Conservation (phyloP, 2,113 vertebrate genomes). For the Noturus placidus region DNA sequence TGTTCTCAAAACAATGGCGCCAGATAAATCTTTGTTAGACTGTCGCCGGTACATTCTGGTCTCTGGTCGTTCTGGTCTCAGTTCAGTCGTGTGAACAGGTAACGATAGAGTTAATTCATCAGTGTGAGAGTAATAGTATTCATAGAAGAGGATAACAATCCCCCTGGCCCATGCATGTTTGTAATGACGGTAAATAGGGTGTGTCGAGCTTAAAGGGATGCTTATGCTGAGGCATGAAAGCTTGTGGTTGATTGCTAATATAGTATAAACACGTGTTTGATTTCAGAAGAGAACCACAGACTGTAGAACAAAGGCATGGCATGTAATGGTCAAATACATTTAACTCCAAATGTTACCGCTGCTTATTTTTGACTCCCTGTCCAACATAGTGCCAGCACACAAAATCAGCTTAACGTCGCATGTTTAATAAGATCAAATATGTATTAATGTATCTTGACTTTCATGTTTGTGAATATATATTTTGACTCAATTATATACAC, state of each 20-base stretch:
- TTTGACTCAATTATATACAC: background rate
- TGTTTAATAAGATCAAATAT: background rate
- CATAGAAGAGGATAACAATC: background rate
- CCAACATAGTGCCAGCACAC: background rate
- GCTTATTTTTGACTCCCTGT: background rate
- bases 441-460: background rate
- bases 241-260: slow-evolving; percentile 32
- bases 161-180: slow-evolving; percentile 27
- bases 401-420: background rate
- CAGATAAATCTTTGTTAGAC: background rate
- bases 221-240: slow-evolving; percentile 24
- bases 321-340: slow-evolving; percentile 22
- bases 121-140: background rate
- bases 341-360: background rate
- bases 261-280: slow-evolving; percentile 34
- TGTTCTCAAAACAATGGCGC: background rate
- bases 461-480: background rate
- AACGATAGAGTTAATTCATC: slow-evolving; percentile 30
- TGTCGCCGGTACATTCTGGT: background rate
- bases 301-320: slow-evolving; percentile 23
- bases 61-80: background rate
- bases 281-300: slow-evolving; percentile 22
- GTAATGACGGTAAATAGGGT: slow-evolving; percentile 38
- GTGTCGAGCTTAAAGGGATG: slow-evolving; percentile 28
- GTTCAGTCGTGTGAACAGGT: background rate